phyloP scores from a whole-genome alignment of 2,888 invertebrate species.

The Clunio marinus region DNA sequence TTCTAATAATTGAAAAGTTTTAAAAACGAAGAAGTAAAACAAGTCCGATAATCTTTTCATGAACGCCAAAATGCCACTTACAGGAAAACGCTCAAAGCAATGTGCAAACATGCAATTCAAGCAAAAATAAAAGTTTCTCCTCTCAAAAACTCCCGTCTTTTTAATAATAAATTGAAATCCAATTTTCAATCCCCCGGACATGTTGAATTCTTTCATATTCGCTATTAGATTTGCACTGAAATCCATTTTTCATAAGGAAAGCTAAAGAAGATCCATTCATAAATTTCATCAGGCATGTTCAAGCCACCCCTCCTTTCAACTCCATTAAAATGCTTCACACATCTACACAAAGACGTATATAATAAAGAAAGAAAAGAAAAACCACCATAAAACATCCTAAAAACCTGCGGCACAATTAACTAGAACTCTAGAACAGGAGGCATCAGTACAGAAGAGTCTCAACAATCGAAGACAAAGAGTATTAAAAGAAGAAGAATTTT shows the following conservation, averaged over 20 bases:
- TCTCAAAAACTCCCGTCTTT: background rate
- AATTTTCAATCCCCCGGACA: background rate
- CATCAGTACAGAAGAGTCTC: background rate
- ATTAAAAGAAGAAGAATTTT: background rate
- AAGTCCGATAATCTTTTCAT: constrained; percentile 32
- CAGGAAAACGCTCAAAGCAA: constrained; percentile 3
- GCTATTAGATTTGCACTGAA: too few relatives aligned
- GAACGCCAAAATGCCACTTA: constrained; percentile 36
- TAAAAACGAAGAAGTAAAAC: constrained; percentile 12
- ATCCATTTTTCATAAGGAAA: too few relatives aligned
- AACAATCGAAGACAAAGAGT: background rate
- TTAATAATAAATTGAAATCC: background rate
- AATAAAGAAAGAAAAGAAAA: too few relatives aligned
- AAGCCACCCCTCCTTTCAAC: background rate
- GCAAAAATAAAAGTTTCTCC: background rate
- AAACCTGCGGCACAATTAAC: background rate
- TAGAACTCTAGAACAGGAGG: too few relatives aligned
- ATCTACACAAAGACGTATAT: too few relatives aligned
- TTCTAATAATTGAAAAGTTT: constrained; percentile 7
- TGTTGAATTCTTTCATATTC: background rate
- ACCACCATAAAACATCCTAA: background rate
- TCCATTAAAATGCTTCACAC: background rate
- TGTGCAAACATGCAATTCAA: background rate
- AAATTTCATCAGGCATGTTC: background rate
- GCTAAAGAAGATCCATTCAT: too few relatives aligned